Evolutionary conservation across 2,888 invertebrate genomes (phyloP), one percentile per base, ranked within the genome.

Genomic region (Epinotia brunnichana): DNA sequence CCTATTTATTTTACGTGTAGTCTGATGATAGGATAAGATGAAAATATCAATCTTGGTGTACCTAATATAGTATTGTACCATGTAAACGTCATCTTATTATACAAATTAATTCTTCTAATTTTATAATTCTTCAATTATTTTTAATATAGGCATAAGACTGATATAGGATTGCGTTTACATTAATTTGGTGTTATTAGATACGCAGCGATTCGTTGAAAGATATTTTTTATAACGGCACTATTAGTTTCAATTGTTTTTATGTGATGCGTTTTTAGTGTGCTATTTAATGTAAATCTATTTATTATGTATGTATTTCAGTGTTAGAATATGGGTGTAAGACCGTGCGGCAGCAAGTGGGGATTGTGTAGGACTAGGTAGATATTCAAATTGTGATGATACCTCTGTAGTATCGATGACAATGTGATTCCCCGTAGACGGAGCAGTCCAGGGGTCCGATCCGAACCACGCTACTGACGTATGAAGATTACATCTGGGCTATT

Each of bases 141-240:
- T 86, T 85, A 84, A 83, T 81, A 87, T 91, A 91, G 90, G 85
- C 88, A 91, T 92, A 92, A 92, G 92, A 92, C 91, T 92, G 92
- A 91, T 87, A 78, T 87, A 89, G 82, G 83, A 82, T 88, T 90
- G 84, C 79, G 82, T 88, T 88, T 76, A 79, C 82, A 83, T 82
- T 70, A 72, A 81, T 85, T 81, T 69, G 68, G 74, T 76, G 74
- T 73, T 69, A 73, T 74, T 79, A 77, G 69, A 74, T 78, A 74
- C 67, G 78, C 79, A 78, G 81, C 80, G 75, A 76, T 69, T 78
- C 79, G 76, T 74, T 71, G 64, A 60, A 63, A 29, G 19, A 62
- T 78, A 77, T 78, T 80, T 81, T 82, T 81, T 85, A 79, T 81
- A 90, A 89, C 87, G 87, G 89, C 87, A 89, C 87, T 87, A 89